Conservation (phyloP, 2,888 invertebrate genomes). For the Hermaeophaga mercurialis region DNA sequence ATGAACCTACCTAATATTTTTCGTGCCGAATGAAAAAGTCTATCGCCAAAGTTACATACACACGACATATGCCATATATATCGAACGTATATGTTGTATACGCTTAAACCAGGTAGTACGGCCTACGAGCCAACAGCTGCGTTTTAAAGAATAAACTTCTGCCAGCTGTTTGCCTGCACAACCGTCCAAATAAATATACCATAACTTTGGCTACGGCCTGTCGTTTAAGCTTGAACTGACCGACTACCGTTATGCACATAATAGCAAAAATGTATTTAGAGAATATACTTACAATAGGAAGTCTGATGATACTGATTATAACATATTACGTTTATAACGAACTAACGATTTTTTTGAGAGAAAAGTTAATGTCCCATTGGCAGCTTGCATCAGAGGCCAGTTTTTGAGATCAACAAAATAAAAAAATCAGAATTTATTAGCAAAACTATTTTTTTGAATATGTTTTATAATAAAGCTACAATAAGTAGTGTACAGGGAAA, state of each 20-base stretch:
- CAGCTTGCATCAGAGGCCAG: no score
- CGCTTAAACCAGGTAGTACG: slow-evolving; percentile 51
- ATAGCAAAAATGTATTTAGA: slow-evolving; percentile 53
- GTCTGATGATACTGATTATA: slow-evolving; percentile 52
- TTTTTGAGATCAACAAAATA: no score
- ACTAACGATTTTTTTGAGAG: slow-evolving; percentile 32
- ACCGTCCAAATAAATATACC: slow-evolving; percentile 43
- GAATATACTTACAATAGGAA: slow-evolving; percentile 46
- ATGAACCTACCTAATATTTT: slow-evolving; percentile 18
- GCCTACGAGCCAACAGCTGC: slow-evolving; percentile 56
- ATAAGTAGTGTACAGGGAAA: no score
- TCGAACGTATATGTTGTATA: slow-evolving; percentile 38
- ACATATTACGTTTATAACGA: slow-evolving; percentile 35
- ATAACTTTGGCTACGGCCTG: slow-evolving; percentile 25
- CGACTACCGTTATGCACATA: slow-evolving; percentile 51
- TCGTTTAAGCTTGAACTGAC: slow-evolving; percentile 38
- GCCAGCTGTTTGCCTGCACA: slow-evolving; percentile 57
- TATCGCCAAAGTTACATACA: slow-evolving; percentile 29
- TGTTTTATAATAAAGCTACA: no score
- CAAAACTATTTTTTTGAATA: no score
- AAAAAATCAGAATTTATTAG: no score
- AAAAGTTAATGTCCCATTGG: slow-evolving; percentile 8
- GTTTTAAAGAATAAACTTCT: slow-evolving; percentile 58
- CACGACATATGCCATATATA: slow-evolving; percentile 47
- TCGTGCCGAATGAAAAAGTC: slow-evolving; percentile 18